Conservation (phyloP, 2,797 vertebrate species). For the Gymnothorax reevesii region DNA sequence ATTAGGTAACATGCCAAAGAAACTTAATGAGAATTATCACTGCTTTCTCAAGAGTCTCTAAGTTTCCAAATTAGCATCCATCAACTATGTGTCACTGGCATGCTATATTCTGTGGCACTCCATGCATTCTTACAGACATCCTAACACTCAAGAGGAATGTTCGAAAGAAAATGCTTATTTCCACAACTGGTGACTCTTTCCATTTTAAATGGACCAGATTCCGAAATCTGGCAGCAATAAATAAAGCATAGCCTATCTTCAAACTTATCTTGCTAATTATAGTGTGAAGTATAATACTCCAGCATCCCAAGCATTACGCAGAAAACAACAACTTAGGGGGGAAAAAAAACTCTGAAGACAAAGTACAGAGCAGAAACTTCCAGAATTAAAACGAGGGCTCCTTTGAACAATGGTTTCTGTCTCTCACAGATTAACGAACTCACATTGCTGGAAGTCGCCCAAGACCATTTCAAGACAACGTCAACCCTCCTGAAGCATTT, state of each 20-base stretch:
- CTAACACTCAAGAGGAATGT: neutral
- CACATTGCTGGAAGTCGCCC: neutral
- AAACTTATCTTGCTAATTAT: neutral
- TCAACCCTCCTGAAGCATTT: neutral
- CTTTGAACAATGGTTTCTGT: neutral
- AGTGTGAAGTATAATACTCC: neutral
- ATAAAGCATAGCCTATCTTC: neutral
- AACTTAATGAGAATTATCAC: neutral
- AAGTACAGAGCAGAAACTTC: neutral
- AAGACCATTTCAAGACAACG: neutral
- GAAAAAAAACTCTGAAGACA: neutral
- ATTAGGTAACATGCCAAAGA: neutral
- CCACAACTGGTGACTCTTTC: neutral
- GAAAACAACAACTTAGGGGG: neutral
- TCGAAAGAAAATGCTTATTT: neutral
- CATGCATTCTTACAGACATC: neutral
- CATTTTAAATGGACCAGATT: neutral
- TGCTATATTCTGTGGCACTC: neutral
- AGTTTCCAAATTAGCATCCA: neutral
- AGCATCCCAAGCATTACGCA: neutral
- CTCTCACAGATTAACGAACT: neutral
- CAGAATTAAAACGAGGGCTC: neutral
- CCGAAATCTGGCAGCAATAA: neutral
- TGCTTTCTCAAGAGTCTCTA: neutral
- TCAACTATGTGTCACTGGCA: neutral